Evolutionary conservation across 2,888 invertebrate species (phyloP).

Genomic region (Pocota personata): DNA sequence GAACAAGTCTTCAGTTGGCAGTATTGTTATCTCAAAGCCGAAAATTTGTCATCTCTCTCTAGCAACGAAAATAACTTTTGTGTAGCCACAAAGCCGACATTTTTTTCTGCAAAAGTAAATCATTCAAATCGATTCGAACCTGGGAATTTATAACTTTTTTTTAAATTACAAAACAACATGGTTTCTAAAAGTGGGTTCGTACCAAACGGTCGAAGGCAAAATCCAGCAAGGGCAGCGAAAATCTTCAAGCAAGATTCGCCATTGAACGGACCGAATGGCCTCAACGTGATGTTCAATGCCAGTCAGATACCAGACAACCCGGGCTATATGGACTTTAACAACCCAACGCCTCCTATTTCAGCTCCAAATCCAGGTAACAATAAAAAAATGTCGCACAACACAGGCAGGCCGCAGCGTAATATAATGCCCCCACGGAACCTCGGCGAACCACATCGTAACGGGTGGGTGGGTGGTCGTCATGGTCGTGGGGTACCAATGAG

Average conservation of each 20-base stretch:
- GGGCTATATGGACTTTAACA: constrained; percentile 82
- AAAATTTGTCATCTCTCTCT: constrained; percentile 22
- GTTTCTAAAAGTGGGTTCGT: constrained; percentile 68
- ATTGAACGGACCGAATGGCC: constrained; percentile 53
- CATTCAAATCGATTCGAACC: background rate
- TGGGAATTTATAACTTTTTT: background rate
- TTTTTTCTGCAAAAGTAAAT: constrained; percentile 25
- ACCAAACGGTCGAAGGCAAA: constrained; percentile 54
- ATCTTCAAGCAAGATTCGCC: constrained; percentile 59
- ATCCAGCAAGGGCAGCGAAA: constrained; percentile 44
- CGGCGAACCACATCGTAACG: constrained; percentile 48
- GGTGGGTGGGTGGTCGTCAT: constrained; percentile 60
- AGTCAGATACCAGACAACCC: constrained; percentile 82
- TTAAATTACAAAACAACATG: constrained; percentile 39
- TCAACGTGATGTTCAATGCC: constrained; percentile 80
- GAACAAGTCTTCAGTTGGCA: background rate
- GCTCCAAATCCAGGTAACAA: constrained; percentile 54
- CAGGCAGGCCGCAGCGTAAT: constrained; percentile 54
- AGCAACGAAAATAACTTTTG: constrained; percentile 53
- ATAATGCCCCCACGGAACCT: constrained; percentile 76
- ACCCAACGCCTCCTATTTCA: constrained; percentile 77
- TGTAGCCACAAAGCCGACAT: constrained; percentile 61
- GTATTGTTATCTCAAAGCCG: background rate
- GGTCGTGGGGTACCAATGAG: constrained; percentile 38
- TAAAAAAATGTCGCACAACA: constrained; percentile 43